Evolutionary conservation across 2,888 invertebrate genomes (phyloP).

Genomic region (Sialis fuliginosa): DNA sequence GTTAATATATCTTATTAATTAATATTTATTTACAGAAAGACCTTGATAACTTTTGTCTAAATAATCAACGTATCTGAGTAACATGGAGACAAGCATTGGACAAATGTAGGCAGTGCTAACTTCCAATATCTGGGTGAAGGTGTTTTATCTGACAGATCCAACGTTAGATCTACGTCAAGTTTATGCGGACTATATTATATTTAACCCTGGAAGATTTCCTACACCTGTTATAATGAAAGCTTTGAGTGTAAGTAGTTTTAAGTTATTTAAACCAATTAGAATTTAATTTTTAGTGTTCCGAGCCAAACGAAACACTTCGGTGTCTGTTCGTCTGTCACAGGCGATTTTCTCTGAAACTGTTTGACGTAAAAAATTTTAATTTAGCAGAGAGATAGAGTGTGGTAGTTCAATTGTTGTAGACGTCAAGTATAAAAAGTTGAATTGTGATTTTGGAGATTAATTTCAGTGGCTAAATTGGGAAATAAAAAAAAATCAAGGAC

Average conservation of each 20-base stretch:
- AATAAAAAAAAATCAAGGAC: too few species aligned
- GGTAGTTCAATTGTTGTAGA: too few species aligned
- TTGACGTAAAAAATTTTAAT: too few species aligned
- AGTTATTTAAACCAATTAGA: neutral
- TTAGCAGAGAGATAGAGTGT: too few species aligned
- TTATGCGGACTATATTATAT: slow-evolving; percentile 59
- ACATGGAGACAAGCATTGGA: slow-evolving; percentile 49
- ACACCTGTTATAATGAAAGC: slow-evolving; percentile 70
- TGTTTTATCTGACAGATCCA: slow-evolving; percentile 33
- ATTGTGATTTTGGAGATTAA: too few species aligned
- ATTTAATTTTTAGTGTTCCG: neutral
- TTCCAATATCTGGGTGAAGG: slow-evolving; percentile 16
- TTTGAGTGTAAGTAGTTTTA: slow-evolving; percentile 38
- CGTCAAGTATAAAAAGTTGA: too few species aligned
- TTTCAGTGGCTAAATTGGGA: too few species aligned
- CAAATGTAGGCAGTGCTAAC: slow-evolving; percentile 22
- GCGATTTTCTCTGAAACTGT: too few species aligned
- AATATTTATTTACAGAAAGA: slow-evolving; percentile 39
- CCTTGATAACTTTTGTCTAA: slow-evolving; percentile 66
- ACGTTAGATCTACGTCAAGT: slow-evolving; percentile 51
- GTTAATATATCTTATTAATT: slow-evolving; percentile 7
- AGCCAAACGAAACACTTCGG: too few species aligned
- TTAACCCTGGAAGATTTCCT: slow-evolving; percentile 74
- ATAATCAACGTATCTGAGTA: slow-evolving; percentile 67
- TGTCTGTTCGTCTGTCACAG: too few species aligned